Conservation (phyloP, 1,140 invertebrate genomes). For the Homalodisca vitripennis region DNA sequence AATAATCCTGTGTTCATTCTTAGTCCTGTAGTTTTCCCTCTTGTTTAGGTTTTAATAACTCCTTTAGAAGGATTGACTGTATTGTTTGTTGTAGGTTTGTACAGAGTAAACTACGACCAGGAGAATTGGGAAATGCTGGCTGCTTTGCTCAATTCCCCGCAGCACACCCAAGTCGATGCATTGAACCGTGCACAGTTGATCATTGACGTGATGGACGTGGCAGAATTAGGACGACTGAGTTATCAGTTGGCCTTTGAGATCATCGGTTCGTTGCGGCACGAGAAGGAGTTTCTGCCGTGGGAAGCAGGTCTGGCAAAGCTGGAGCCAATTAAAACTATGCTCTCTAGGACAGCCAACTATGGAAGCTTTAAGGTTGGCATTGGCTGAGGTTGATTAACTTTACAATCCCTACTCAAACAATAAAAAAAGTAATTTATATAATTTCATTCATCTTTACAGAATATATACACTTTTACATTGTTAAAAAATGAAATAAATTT, state of each 20-base stretch:
- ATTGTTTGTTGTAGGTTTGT: slow-evolving; percentile 56
- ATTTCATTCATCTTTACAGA: too few relatives aligned
- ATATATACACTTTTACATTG: too few relatives aligned
- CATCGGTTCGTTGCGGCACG: slow-evolving; percentile 50
- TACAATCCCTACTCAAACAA: too few relatives aligned
- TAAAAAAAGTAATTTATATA: too few relatives aligned
- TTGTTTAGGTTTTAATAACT: too few relatives aligned
- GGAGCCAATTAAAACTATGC: slow-evolving; percentile 47
- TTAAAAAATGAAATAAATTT: too few relatives aligned
- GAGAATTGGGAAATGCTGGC: slow-evolving; percentile 64
- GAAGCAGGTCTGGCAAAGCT: slow-evolving; percentile 48
- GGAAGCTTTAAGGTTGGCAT: slow-evolving; percentile 47
- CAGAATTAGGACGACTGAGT: slow-evolving; percentile 54
- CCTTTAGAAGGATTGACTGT: too few relatives aligned
- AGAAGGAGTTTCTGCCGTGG: slow-evolving; percentile 54
- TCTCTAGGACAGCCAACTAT: slow-evolving; percentile 45
- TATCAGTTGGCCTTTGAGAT: neutral
- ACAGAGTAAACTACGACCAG: slow-evolving; percentile 72
- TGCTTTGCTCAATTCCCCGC: slow-evolving; percentile 52
- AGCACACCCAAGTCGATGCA: slow-evolving; percentile 31
- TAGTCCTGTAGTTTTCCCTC: too few relatives aligned
- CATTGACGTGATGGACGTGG: slow-evolving; percentile 72
- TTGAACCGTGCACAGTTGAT: slow-evolving; percentile 58
- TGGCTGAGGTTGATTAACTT: too few relatives aligned
- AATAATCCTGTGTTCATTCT: too few relatives aligned